A percentile compares a stretch with the other conserved stretches of the same genome.
Evolutionary conservation across 2,888 invertebrate genomes (phyloP).

Genomic region (Bombyx huttoni): DNA sequence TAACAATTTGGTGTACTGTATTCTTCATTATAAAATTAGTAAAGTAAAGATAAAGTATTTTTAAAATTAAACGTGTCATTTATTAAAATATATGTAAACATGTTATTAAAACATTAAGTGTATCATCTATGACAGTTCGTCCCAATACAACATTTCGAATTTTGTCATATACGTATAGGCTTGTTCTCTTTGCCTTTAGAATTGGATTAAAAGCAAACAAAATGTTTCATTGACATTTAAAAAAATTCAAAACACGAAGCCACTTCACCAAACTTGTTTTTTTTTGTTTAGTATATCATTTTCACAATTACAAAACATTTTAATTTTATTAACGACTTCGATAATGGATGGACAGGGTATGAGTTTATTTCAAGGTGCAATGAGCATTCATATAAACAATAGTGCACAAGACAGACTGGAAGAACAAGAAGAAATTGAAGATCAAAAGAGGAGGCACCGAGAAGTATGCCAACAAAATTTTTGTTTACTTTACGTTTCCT

Average conservation of each 20-base stretch:
- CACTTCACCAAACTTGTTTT: constrained; percentile 13
- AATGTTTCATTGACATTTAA: not conserved
- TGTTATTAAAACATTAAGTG: too few relatives aligned
- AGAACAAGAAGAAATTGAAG: constrained; percentile 78
- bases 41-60: too few relatives aligned
- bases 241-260: not conserved
- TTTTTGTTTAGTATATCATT: constrained; percentile 1
- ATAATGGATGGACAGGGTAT: constrained; percentile 75
- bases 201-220: too few relatives aligned
- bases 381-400: constrained; percentile 76
- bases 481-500: not conserved
- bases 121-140: too few relatives aligned
- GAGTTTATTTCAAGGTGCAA: constrained; percentile 79
- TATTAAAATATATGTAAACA: too few relatives aligned
- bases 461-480: constrained; percentile 59
- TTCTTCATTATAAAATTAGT: too few relatives aligned
- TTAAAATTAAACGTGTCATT: too few relatives aligned
- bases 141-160: too few relatives aligned
- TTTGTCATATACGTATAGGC: too few relatives aligned
- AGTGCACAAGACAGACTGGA: constrained; percentile 75
- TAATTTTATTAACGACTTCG: not conserved
- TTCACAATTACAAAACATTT: not conserved
- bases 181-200: too few relatives aligned
- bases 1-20: too few relatives aligned
- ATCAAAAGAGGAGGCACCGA: constrained; percentile 76